Percentiles rank a stretch among this genome's conserved stretches.
Evolutionary conservation across 2,888 invertebrate species (phyloP).

Genomic region (Allacma fusca): DNA sequence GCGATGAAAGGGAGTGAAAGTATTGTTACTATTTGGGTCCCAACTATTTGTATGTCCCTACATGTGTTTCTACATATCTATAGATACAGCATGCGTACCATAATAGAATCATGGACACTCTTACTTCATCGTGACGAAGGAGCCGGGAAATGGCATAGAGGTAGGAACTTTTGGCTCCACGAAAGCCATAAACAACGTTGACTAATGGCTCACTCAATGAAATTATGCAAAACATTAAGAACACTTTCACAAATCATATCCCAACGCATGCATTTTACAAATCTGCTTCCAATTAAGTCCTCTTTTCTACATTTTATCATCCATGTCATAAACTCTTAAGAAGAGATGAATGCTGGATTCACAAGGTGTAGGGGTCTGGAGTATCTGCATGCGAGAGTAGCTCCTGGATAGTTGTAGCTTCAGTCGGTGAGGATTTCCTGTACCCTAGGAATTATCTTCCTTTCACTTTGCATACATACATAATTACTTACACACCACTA

Average conservation of each 20-base stretch:
- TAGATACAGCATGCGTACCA: no score
- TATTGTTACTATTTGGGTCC: no score
- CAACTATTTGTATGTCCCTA: no score
- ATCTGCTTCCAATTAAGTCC: slow-evolving; percentile 1
- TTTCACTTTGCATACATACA: no score
- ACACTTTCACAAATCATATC: slow-evolving; percentile 26
- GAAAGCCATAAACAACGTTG: slow-evolving; percentile 30
- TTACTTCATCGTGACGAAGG: no score
- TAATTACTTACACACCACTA: no score
- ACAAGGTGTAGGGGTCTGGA: neutral
- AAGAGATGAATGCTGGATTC: neutral
- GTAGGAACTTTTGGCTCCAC: neutral
- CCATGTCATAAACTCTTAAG: slow-evolving; percentile 34
- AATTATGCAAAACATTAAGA: slow-evolving; percentile 40
- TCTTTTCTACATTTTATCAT: slow-evolving; percentile 28
- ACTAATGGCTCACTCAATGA: slow-evolving; percentile 38
- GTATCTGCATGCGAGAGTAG: neutral
- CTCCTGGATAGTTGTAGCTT: neutral
- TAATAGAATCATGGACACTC: no score
- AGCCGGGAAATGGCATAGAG: neutral
- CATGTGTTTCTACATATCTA: no score
- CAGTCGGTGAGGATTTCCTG: no score
- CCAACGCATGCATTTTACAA: neutral
- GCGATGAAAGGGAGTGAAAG: no score
- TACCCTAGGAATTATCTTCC: no score